Conservation (phyloP, 1,140 invertebrate species). For the Lepidurus packardi region DNA sequence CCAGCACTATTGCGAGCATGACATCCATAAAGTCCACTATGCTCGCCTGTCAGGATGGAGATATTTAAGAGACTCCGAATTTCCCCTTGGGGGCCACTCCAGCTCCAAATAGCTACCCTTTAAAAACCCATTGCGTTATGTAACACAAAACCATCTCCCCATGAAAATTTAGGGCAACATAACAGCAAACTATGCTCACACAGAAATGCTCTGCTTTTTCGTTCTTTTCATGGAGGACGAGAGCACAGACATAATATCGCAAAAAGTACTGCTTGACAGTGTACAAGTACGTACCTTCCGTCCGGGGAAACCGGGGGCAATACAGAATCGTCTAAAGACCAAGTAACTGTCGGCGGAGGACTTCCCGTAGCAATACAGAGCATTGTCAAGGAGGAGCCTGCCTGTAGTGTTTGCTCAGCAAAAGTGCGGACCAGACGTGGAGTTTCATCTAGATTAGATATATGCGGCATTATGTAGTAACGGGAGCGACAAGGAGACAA, state of each 20-base stretch:
- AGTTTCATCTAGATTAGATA: slow-evolving; percentile 61
- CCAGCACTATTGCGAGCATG: slow-evolving; percentile 41
- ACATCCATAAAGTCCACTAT: slow-evolving; percentile 87
- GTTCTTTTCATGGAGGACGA: background rate
- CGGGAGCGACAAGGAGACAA: background rate
- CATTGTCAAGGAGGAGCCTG: slow-evolving; percentile 73
- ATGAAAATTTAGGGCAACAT: background rate
- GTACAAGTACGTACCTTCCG: slow-evolving; percentile 9
- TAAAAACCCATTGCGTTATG: slow-evolving; percentile 37
- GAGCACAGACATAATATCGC: background rate
- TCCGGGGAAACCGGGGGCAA: slow-evolving; percentile 51
- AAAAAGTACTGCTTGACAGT: slow-evolving; percentile 16
- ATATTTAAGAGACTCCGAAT: slow-evolving; percentile 86
- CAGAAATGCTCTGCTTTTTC: background rate
- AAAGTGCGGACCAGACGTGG: slow-evolving; percentile 73
- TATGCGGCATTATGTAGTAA: slow-evolving; percentile 16
- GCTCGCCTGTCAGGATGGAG: slow-evolving; percentile 75
- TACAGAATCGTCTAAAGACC: slow-evolving; percentile 74
- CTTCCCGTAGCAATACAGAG: slow-evolving; percentile 73
- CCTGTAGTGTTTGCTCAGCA: slow-evolving; percentile 74
- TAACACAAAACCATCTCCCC: background rate
- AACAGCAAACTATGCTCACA: too few relatives aligned
- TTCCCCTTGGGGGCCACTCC: slow-evolving; percentile 71
- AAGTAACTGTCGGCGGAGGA: slow-evolving; percentile 65
- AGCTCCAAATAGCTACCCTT: slow-evolving; percentile 73